Conservation (phyloP, 2,888 invertebrate species). For the Cataglyphis albicans region DNA sequence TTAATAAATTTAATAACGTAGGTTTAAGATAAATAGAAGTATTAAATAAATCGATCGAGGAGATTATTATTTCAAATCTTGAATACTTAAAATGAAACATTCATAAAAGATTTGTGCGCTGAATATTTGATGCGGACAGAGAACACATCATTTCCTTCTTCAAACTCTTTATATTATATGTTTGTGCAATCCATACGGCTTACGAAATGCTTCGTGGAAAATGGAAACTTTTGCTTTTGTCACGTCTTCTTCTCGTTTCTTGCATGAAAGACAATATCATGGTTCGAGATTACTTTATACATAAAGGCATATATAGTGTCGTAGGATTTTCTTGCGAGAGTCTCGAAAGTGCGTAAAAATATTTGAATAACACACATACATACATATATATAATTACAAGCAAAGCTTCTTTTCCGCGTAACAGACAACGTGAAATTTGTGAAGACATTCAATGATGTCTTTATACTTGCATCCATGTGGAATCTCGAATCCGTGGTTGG, state of each 20-base stretch:
- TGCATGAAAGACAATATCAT: constrained; percentile 62
- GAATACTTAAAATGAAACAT: constrained; percentile 34
- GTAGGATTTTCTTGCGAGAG: constrained; percentile 75
- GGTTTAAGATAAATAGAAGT: background rate
- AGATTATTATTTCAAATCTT: constrained; percentile 28
- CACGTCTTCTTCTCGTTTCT: constrained; percentile 31
- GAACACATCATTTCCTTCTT: background rate
- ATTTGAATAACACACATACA: background rate
- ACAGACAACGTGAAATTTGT: constrained; percentile 63
- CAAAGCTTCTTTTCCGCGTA: background rate
- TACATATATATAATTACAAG: background rate
- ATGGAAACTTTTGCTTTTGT: constrained; percentile 37
- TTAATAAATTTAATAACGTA: background rate
- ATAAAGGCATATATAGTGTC: constrained; percentile 68
- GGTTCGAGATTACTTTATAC: constrained; percentile 71
- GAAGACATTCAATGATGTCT: constrained; percentile 57
- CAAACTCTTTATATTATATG: constrained; percentile 19
- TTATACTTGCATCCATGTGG: constrained; percentile 55
- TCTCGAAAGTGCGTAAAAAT: constrained; percentile 65
- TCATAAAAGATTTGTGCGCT: background rate
- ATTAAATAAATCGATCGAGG: background rate
- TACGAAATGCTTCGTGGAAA: constrained; percentile 13
- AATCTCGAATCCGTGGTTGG: background rate
- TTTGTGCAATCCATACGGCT: background rate
- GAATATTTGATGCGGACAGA: constrained; percentile 14